Percentiles rank a stretch among this genome's conserved stretches.
Conservation (phyloP, 2,113 vertebrate genomes). For the Strigops habroptila region DNA sequence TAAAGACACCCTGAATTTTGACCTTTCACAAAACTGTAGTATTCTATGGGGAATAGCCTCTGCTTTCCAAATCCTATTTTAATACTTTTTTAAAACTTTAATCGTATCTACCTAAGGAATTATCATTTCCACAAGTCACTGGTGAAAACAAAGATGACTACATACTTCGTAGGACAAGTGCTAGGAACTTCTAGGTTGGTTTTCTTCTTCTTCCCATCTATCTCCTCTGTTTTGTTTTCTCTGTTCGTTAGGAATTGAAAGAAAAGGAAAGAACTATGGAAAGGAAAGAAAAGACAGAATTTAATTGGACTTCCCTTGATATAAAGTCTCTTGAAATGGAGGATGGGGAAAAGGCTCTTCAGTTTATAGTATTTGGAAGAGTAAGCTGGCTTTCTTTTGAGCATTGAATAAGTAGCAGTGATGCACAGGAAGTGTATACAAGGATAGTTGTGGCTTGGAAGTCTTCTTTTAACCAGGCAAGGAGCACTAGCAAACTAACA, state of each 20-base stretch:
- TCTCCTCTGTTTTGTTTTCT: background rate
- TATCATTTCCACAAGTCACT: background rate
- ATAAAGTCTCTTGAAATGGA: background rate
- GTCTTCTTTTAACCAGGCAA: background rate
- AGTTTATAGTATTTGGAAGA: background rate
- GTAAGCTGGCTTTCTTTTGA: background rate
- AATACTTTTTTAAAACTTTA: background rate
- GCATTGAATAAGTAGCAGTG: background rate
- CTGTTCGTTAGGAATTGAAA: background rate
- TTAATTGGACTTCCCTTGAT: background rate
- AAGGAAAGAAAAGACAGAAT: background rate
- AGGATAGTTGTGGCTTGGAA: background rate
- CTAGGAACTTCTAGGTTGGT: background rate
- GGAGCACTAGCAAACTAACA: background rate
- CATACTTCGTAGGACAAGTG: background rate
- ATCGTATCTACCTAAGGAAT: background rate
- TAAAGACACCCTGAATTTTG: background rate
- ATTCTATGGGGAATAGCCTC: background rate
- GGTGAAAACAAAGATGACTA: background rate
- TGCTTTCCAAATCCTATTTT: slow-evolving; percentile 4
- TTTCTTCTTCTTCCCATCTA: background rate
- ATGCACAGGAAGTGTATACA: background rate
- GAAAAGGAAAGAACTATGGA: background rate
- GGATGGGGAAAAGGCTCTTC: background rate
- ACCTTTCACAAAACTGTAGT: background rate